These are phyloP conservation scores for Trachelus iudaicus DNA, from an alignment of 2,888 invertebrate species.

Conservation along the genomic window DNA sequence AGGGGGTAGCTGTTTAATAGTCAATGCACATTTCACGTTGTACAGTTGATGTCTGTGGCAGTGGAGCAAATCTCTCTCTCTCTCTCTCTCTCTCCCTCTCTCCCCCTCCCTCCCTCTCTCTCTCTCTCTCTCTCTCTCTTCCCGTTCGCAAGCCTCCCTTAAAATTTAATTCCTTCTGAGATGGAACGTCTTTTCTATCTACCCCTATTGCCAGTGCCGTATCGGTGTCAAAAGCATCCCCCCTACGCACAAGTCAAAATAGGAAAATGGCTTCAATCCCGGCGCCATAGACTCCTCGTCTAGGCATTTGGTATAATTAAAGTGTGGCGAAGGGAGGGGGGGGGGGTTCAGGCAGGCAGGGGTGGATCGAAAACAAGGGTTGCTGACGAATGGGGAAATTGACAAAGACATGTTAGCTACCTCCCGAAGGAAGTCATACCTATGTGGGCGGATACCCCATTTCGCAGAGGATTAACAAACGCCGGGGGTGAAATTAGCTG, in stretches of 20 bases:
- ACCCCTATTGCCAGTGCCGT: not conserved
- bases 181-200: not conserved
- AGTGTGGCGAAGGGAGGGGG: conserved; percentile 10
- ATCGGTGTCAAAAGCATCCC: not conserved
- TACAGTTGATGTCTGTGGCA: not conserved
- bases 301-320: not conserved
- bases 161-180: not conserved
- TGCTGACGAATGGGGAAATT: conserved; percentile 11
- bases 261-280: not conserved
- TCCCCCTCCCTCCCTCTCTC: too few relatives aligned
- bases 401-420: conserved; percentile 9
- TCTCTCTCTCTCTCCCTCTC: too few relatives aligned
- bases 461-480: conserved; percentile 9
- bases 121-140: too few relatives aligned
- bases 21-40: too few relatives aligned
- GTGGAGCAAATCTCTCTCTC: not conserved
- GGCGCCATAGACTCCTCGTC: not conserved
- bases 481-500: conserved; percentile 1
- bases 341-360: conserved; percentile 2
- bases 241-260: not conserved
- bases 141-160: not conserved
- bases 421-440: not conserved
- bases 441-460: not conserved
- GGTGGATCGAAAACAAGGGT: not conserved
- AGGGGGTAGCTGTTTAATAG: too few relatives aligned